Base-by-base conservation (phyloP, 2,888 invertebrate species). In the Pocota personata region DNA sequence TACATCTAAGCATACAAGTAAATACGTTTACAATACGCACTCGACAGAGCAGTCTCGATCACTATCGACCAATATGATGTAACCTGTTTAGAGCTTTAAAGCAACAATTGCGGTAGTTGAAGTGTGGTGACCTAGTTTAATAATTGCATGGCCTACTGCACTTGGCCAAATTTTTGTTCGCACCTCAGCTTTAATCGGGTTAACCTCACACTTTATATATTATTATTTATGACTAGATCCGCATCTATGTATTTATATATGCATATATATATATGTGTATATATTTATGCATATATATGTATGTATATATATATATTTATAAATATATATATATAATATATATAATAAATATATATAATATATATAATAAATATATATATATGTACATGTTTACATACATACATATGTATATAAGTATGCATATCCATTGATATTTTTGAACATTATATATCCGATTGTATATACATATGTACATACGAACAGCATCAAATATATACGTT, bases 121-220 rank as follows among this genome's bases (percentile, higher is more conserved):
- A 87, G 87, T 83, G 88, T 89, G 88, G 89, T 91, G 92, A 91
- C 92, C 91, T 90, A 91, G 90, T 91, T 91, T 89, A 87, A 88
- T 89, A 91, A 91, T 91, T 91, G 90, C 91, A 92, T 92, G 92
- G 92, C 92, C 92, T 92, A 92, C 92, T 92, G 92, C 92, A 92
- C 92, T 92, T 92, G 92, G 91, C 92, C 92, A 92, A n/a, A 92
- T 91, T 92, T 92, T 92, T 90, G 90, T 89, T 91, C 90, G 89
- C 90, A 83, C 88, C 91, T 88, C 50, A 55, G 46, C 35, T 73
- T 64, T 40, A 69, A 66, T 67, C 60, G 35, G 30, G 27, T 71
- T 82, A 43, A 24, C 37, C 67, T 37, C 8, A 24, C 21, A 58
- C 21, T 30, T 60, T 55, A 32, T 21, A n/a, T 50, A 21, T 50